Evolutionary conservation across 2,888 invertebrate genomes (phyloP), one percentile per base, ranked within the genome.

Genomic region (Lycocerus yunnanus): DNA sequence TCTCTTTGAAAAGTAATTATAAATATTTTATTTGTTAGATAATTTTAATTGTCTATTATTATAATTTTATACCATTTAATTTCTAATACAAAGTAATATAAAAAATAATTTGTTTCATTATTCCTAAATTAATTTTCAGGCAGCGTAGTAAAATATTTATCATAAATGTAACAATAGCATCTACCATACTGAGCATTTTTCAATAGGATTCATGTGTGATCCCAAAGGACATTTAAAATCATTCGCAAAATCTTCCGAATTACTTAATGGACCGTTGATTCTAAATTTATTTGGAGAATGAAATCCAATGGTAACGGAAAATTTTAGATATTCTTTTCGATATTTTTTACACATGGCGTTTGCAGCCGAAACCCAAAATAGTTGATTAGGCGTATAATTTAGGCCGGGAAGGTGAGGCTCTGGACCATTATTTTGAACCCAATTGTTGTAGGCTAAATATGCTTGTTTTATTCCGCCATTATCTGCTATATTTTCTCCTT

Each of bases 401-500:
- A 95, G 87, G 0, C 94, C 95, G 0, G 95, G 94, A 11, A 95
- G 65, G 1, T 68, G 13, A 0, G 88, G 87, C 82, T 95, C 95
- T 0, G 88, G 87, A 83, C 84, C 80, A 68, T 94, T 90, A 8
- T 92, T 88, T 16, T 89, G 87, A 0, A 90, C 90, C 95, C 95
- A 96, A 8, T 91, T 90, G 67, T 92, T 89, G 86, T 96, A 96
- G 0, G 96, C 96, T 77, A 91, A 89, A 86, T 97, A 97, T 0
- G 97, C 95, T 84, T 95, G 94, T 85, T 97, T 97, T 78, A 97
- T 92, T 0, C 97, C 97, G 2, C 97, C 97, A 84, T 97, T 97
- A 85, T 97, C 97, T 0, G 97, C 97, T 73, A 97, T 97, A 85
- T 97, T 97, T 85, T 97, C 97, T 13, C 96, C 97, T 88, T 96